Evolutionary conservation across 2,113 vertebrate species (phyloP), one percentile per base, ranked within the genome.

Genomic region (Leptocoma aspasia): DNA sequence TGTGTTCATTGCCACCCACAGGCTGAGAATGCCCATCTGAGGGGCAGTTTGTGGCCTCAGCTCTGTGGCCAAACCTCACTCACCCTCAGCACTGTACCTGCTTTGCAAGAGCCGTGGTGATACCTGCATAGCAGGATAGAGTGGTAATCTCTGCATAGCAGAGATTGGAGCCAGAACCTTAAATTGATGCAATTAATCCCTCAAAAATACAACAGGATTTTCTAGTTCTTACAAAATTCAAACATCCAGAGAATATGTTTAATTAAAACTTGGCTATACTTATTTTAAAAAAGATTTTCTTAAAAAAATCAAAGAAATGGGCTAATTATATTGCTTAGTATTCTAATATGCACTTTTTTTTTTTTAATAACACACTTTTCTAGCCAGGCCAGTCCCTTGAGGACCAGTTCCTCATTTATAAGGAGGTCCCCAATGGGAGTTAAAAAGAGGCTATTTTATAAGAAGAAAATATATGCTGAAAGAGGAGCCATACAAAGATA

Each of bases 371-470:
- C 93, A 96, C 56, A 95, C 95, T 96, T 97, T 97, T 95, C 95
- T 96, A 97, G 92, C 95, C 93, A 95, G 96, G 93, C 92, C 91
- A 96, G 89, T 97, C 97, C 97, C 98, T 96, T 17, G 97, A 96
- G 97, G 96, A 45, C 44, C 68, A 82, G 93, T 94, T 97, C 95
- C 94, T 98, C 98, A 97, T 98, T 98, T 98, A 97, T 97, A 96
- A 97, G 84, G 78, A 95, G 44, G 86, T 90, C 86, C 90, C 97
- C 94, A 93, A 60, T 94, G 97, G 96, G 97, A 98, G 57, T 96
- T 96, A 92, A 92, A 96, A 95, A 93, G 91, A 96, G 88, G 89
- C 65, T 90, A 81, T 91, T 90, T 95, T 97, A 65, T 82, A 90
- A 93, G 95, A 95, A 94, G 91, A 79, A 95, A 96, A 89, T 69